phyloP scores from a whole-genome alignment of 2,797 vertebrate species.

The Mus minutoides region DNA sequence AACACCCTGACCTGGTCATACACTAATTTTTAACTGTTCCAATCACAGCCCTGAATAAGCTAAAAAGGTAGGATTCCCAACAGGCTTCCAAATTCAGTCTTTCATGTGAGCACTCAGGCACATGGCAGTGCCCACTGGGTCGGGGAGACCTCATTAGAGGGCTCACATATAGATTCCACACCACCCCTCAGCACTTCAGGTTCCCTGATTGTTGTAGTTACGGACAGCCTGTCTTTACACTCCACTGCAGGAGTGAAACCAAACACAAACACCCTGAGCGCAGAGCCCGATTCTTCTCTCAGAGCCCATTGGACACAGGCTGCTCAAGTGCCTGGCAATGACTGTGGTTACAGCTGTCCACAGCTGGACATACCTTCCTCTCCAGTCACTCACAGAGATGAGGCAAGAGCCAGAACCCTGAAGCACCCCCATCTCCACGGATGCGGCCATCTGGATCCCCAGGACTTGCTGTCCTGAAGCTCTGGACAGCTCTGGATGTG shows the following conservation, averaged over 20 bases:
- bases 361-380: not conserved
- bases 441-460: not conserved
- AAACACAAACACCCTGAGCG: not conserved
- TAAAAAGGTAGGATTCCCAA: not conserved
- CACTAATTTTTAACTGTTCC: accelerated
- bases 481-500: not conserved
- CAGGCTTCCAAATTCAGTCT: not conserved
- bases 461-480: not conserved
- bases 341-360: not conserved
- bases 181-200: not conserved
- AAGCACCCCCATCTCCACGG: not conserved
- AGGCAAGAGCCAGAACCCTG: not conserved
- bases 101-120: not conserved
- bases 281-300: not conserved
- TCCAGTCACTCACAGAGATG: not conserved
- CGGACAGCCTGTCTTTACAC: not conserved
- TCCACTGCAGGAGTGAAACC: no score
- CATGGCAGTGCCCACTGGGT: not conserved
- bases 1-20: not conserved
- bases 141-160: no score
- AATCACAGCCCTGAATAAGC: not conserved
- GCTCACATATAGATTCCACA: not conserved
- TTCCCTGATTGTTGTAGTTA: not conserved
- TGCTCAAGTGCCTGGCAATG: not conserved
- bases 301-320: not conserved